Evolutionary conservation across 2,113 vertebrate species (phyloP).

Genomic region (Cercocebus atys): DNA sequence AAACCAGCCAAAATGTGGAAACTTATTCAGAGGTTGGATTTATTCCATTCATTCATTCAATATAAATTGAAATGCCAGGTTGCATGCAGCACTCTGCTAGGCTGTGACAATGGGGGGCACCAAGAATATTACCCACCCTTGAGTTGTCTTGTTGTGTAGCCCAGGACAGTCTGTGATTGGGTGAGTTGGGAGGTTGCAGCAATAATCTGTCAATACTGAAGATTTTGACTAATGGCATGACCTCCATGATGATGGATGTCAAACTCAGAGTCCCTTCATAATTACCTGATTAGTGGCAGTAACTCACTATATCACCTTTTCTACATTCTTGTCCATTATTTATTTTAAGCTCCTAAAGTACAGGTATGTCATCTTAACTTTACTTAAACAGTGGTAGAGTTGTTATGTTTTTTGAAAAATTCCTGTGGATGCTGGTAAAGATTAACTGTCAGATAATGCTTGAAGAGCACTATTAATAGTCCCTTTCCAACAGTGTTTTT

Average conservation of each 20-base stretch:
- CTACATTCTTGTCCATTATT: not conserved
- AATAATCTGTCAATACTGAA: not conserved
- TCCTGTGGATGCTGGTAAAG: not conserved
- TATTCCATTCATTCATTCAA: not conserved
- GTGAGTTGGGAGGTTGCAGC: not conserved
- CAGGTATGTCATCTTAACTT: not conserved
- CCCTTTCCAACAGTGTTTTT: not conserved
- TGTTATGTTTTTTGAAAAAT: slow-evolving; percentile 6
- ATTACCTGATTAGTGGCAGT: not conserved
- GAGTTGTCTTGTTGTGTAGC: not conserved
- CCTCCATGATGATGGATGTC: not conserved
- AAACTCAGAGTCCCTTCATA: not conserved
- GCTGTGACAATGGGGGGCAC: not conserved
- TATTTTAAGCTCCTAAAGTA: not conserved
- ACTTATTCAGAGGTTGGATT: not conserved
- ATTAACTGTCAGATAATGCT: not conserved
- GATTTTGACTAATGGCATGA: not conserved
- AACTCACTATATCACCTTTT: not conserved
- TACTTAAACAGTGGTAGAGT: not conserved
- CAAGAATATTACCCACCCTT: not conserved
- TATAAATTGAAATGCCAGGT: not conserved
- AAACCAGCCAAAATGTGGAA: not conserved
- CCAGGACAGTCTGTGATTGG: not conserved
- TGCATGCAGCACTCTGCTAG: not conserved
- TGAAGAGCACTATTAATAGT: not conserved